Percentiles rank a stretch among this genome's conserved stretches.
phyloP scores from a whole-genome alignment of 2,888 invertebrate genomes.

The Ophion ellenae region DNA sequence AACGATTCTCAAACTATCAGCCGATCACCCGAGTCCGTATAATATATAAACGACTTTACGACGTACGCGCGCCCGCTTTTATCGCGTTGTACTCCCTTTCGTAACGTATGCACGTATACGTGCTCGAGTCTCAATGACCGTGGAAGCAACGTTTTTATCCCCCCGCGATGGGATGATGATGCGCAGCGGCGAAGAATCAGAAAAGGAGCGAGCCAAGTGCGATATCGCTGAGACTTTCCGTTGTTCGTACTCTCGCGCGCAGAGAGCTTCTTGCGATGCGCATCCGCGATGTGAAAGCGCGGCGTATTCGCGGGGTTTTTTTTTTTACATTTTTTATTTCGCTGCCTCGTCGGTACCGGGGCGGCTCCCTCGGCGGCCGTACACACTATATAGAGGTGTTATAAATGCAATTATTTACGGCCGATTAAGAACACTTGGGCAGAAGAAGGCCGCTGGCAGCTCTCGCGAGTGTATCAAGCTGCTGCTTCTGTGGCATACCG shows the following conservation, averaged over 20 bases:
- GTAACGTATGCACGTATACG: neutral
- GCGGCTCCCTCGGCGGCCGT: constrained; percentile 70
- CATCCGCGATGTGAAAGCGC: constrained; percentile 59
- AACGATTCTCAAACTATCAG: constrained; percentile 63
- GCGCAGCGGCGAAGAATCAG: neutral
- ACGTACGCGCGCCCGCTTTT: constrained; percentile 21
- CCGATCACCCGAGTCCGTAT: constrained; percentile 56
- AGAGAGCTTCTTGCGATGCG: constrained; percentile 55
- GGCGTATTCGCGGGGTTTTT: constrained; percentile 40
- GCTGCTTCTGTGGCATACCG: constrained; percentile 51
- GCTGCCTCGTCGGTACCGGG: neutral
- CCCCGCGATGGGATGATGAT: constrained; percentile 18
- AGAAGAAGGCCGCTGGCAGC: constrained; percentile 68
- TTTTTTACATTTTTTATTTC: constrained; percentile 7
- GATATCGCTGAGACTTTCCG: constrained; percentile 51
- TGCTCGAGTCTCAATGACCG: neutral
- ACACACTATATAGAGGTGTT: constrained; percentile 78
- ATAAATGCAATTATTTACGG: constrained; percentile 84
- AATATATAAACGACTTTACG: constrained; percentile 60
- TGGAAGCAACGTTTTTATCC: constrained; percentile 36
- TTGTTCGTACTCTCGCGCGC: constrained; percentile 43
- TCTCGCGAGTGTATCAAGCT: constrained; percentile 59
- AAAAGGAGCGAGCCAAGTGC: constrained; percentile 1
- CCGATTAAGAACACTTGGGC: constrained; percentile 81
- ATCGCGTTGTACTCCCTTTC: constrained; percentile 9